Base-by-base conservation (phyloP, 2,888 invertebrate genomes). In the Cistogaster globosa region DNA sequence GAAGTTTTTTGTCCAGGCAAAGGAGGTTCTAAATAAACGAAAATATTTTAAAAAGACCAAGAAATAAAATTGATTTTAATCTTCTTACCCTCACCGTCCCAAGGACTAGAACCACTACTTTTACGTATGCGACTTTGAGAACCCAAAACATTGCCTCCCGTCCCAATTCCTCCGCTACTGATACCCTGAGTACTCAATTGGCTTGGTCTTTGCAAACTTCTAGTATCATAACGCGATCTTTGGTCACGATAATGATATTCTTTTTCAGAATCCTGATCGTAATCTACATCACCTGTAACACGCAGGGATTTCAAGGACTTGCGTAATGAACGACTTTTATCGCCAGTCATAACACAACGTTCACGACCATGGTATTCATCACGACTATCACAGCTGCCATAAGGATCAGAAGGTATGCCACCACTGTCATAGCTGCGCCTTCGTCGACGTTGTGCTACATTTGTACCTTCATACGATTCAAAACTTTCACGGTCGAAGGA, bases 51-150 rank as follows among this genome's bases (percentile, higher is more conserved):
- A 18, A 20, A 12, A 1, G 42, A 12, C 42, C 8, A 3, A 12
- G 1, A 16, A 42, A 38, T 38, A 8, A 65, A 26, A 7, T n/a
- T 26, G 12, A 38, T 55, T 16, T 36, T 8, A 74, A 0, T 16
- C n/a, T 0, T 5, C 58, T 82, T 83, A 92, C 92, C 93, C 88
- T 93, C 93, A 9, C 92, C 92, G 88, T 95, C 95, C 93, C 96
- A 95, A 16, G 95, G 93, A 60, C 92, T 92, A 0, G 93, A 93
- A 38, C 92, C 93, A 74, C 93, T 93, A 87, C 92, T 93, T 75
- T 93, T 93, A 48, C 93, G 90, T 65, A 91, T 87, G 16, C 92
- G 88, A 45, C 89, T 88, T 20, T 90, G 89, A 0, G 87, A 80
- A 6, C 83, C 65, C 53, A 78, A 22, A 12, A 69, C 38, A 53